Evolutionary conservation across 2,888 invertebrate genomes (phyloP).

Genomic region (Drosophila neotestacea): DNA sequence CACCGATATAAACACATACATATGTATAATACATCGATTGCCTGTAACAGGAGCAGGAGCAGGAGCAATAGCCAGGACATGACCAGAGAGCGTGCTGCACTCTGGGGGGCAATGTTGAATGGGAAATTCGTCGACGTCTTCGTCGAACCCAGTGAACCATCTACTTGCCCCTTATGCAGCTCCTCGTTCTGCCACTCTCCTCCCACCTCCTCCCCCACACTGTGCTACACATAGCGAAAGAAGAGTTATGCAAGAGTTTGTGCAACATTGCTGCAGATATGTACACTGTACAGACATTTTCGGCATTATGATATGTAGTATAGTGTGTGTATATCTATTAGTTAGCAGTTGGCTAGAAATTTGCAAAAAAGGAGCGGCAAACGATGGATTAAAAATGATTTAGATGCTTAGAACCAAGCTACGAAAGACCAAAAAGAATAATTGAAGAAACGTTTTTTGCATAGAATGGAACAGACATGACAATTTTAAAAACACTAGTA

Average conservation of each 20-base stretch:
- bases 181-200: background rate
- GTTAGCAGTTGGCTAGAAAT: conserved; percentile 55
- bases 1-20: conserved; percentile 2
- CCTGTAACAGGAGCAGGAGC: conserved; percentile 30
- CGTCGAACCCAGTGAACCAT: conserved; percentile 49
- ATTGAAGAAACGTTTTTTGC: conserved; percentile 1
- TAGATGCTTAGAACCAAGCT: conserved; percentile 31
- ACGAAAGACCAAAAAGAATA: conserved; percentile 1
- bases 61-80: conserved; percentile 51
- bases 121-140: conserved; percentile 64
- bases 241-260: conserved; percentile 67
- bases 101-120: conserved; percentile 67
- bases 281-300: conserved; percentile 25
- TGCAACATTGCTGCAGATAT: conserved; percentile 54
- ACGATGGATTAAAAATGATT: conserved; percentile 71
- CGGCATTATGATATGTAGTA: conserved; percentile 41
- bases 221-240: conserved; percentile 45
- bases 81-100: conserved; percentile 62
- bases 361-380: conserved; percentile 43
- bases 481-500: background rate
- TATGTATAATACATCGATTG: conserved; percentile 57
- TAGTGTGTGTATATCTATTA: conserved; percentile 46
- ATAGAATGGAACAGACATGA: background rate
- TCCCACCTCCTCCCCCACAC: background rate
- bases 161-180: conserved; percentile 35